Evolutionary conservation across 1,140 invertebrate genomes (phyloP).

Genomic region (Colletes latitarsis): DNA sequence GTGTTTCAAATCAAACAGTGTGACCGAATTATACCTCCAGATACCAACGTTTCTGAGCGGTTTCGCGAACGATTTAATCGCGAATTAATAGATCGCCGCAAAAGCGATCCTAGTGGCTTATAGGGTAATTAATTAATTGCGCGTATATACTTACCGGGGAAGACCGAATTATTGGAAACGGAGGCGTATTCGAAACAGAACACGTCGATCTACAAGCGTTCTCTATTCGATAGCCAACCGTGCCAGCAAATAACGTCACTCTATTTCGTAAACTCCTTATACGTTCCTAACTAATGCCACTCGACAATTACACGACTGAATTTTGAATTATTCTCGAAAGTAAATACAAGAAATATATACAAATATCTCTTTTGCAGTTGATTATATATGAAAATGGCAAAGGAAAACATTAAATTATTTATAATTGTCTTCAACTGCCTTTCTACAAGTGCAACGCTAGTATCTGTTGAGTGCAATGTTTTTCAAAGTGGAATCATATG

Average conservation of each 20-base stretch:
- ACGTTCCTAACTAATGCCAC: neutral
- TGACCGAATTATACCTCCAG: neutral
- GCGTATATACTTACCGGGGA: constrained; percentile 29
- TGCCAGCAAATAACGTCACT: constrained; percentile 44
- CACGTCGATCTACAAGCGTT: constrained; percentile 40
- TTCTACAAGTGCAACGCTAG: too few species aligned
- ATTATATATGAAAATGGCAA: too few species aligned
- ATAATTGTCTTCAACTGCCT: too few species aligned
- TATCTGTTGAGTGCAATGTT: too few species aligned
- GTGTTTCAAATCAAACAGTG: neutral
- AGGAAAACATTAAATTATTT: too few species aligned
- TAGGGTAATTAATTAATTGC: constrained; percentile 36
- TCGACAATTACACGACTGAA: neutral
- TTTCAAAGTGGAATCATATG: too few species aligned
- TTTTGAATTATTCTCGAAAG: too few species aligned
- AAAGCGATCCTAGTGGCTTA: constrained; percentile 20
- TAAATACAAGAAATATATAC: too few species aligned
- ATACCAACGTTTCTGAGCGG: constrained; percentile 9
- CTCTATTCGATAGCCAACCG: constrained; percentile 25
- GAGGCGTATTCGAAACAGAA: constrained; percentile 3
- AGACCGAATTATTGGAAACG: constrained; percentile 25
- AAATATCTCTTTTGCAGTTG: too few species aligned
- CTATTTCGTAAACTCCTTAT: constrained; percentile 46
- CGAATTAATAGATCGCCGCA: constrained; percentile 40
- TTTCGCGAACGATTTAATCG: constrained; percentile 42